Base-by-base conservation (phyloP, 2,888 invertebrate species). In the Dromius quadrimaculatus region DNA sequence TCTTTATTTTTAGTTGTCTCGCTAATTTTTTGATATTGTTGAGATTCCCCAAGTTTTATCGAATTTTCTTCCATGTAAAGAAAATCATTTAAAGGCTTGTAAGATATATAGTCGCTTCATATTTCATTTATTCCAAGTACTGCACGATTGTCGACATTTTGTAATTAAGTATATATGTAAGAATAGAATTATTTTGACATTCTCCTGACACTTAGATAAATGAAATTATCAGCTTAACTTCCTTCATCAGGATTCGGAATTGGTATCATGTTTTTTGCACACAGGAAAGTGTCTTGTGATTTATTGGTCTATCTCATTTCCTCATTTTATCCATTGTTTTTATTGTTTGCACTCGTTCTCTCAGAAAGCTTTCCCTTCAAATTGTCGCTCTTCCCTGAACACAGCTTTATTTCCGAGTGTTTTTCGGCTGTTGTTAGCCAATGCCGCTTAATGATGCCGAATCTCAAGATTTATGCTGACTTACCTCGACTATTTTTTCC, bases 301-400 rank as follows among this genome's bases (percentile, higher is more conserved):
- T 68, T 68, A 68, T 68, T 41, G 68, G 34, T 50, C 75, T 74
- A 75, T 76, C 76, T 75, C 75, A 75, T 76, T 74, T 76, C 76
- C 75, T 75, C 74, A 74, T 75, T 73, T 75, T 72, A 72, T 71
- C 50, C 70, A 71, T 74, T 73, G 74, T 74, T 73, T 74, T 74
- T 70, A 69, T 71, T 72, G 73, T 74, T 73, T 73, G 73, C 73
- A 59, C 71, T 75, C 74, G 73, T 76, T 74, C 75, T 75, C 72
- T 73, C 73, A 69, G 65, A 50, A 59, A 28, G 32, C 59, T 43
- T 36, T 61, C 20, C 38, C n/a, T n/a, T 36, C 19, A 28, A 28
- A 8, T 28, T 5, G 3, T 50, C 59, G 34, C 38, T 9, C 34
- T 38, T 32, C 6, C 34, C 34, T n/a, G 36, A 34, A 5, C 34